Percentiles rank a stretch among this genome's conserved stretches.
phyloP scores from a whole-genome alignment of 2,797 vertebrate species.

The Strix occidentalis region DNA sequence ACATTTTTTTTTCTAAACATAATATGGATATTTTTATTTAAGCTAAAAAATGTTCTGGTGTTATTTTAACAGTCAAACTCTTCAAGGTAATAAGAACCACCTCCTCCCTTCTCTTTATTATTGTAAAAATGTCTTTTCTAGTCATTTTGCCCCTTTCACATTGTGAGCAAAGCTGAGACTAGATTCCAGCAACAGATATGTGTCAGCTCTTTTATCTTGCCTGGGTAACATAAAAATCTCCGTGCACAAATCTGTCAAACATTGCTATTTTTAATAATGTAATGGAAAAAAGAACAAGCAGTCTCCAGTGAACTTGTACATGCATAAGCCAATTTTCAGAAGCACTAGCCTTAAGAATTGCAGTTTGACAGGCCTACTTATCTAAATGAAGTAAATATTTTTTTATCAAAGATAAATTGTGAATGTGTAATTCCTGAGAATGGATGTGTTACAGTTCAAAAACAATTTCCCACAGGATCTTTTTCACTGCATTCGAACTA shows the following conservation, averaged over 20 bases:
- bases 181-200: background rate
- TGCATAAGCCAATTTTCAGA: background rate
- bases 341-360: background rate
- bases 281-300: background rate
- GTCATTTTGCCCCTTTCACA: background rate
- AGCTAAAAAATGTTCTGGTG: background rate
- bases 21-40: background rate
- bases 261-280: slow-evolving; percentile 26
- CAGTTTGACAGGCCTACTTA: background rate
- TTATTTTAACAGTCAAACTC: background rate
- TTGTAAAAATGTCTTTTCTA: background rate
- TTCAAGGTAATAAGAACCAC: background rate
- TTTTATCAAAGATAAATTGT: slow-evolving; percentile 42
- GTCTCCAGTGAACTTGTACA: background rate
- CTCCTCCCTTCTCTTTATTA: background rate
- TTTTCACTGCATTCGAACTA: background rate
- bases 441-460: background rate
- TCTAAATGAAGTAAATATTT: slow-evolving; percentile 42
- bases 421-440: slow-evolving; percentile 14
- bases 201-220: slow-evolving; percentile 5
- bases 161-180: background rate
- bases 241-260: slow-evolving; percentile 12
- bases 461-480: background rate
- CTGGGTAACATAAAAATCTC: background rate
- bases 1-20: background rate